Base-by-base conservation (phyloP, 2,888 invertebrate species). In the Argyresthia albistria region DNA sequence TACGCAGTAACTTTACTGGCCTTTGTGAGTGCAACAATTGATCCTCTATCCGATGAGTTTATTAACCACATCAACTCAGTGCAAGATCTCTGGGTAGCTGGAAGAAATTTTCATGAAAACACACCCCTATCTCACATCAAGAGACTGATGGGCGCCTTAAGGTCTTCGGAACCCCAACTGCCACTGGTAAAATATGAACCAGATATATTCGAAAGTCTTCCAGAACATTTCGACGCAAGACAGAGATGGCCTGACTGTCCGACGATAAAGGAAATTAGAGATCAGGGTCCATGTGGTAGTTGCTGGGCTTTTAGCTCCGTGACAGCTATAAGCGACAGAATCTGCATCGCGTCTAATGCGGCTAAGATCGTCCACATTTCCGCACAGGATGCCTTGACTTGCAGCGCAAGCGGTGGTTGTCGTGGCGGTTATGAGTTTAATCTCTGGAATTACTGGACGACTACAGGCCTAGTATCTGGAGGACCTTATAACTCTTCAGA, bases 381-480 rank as follows among this genome's bases (percentile, higher is more conserved):
- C 1, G 92, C 96, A 14, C 95, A 97, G 69, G 95, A 97, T 80
- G 88, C 97, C 54, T 88, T 96, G 6, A 91, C 94, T 25, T 97
- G 97, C 68, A 95, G 96, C 65, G 88, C 88, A 42, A 80, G 89
- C 36, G 96, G 95, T 73, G 95, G 96, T 12, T 69, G 84, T 86
- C 2, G 91, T 92, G 0, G 88, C 91, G 10, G 97, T 97, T 8
- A n/a, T n/a, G n/a, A n/a, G n/a, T n/a, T n/a, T n/a, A n/a, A n/a
- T n/a, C n/a, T n/a, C n/a, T 98, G 97, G 97, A 87, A 90, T 51
- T 96, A 94, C 76, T 97, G 96, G 94, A 93, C 93, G 35, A 88
- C 90, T 54, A 90, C 90, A 50, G 97, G 97, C 2, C 84, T 97
- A 51, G 97, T 97, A 0, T 95, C 95, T 50, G 97, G 98, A 47